Percentiles rank a stretch among this genome's conserved stretches.
Conservation (phyloP, 2,113 vertebrate genomes). For the Sylvia atricapilla region DNA sequence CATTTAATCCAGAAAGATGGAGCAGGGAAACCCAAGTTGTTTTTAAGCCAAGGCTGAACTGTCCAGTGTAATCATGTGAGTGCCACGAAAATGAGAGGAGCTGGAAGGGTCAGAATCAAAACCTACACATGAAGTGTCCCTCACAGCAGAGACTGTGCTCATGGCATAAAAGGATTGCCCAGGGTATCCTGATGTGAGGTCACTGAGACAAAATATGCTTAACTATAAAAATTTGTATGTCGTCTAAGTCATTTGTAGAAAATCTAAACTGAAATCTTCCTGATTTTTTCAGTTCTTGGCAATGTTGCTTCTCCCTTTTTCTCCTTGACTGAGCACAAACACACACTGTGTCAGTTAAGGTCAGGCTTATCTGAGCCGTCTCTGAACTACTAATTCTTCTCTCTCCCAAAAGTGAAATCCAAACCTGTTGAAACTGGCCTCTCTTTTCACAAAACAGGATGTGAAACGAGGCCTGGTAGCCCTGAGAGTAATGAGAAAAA, state of each 20-base stretch:
- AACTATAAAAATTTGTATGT: background rate
- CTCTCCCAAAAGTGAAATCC: conserved; percentile 23
- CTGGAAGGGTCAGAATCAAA: background rate
- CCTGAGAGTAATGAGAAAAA: background rate
- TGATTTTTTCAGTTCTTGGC: background rate
- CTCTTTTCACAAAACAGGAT: conserved; percentile 43
- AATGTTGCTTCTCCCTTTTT: background rate
- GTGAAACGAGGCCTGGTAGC: conserved; percentile 9
- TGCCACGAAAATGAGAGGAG: fast-evolving
- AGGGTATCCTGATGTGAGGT: background rate
- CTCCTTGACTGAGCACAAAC: conserved; percentile 21
- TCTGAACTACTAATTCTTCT: conserved; percentile 25
- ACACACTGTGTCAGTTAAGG: conserved; percentile 11
- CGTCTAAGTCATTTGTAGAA: background rate
- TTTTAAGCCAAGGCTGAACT: background rate
- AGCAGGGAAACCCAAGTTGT: background rate
- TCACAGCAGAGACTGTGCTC: background rate
- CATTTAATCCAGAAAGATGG: background rate
- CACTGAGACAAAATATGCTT: background rate
- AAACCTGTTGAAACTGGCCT: conserved; percentile 47
- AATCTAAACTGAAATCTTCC: background rate
- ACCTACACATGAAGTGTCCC: fast-evolving
- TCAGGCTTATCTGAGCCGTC: conserved; percentile 19
- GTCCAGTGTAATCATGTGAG: background rate
- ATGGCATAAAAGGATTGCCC: background rate